Evolutionary conservation across 2,797 vertebrate species (phyloP), one percentile per base, ranked within the genome.

Genomic region (Schizothorax lantsangensis): DNA sequence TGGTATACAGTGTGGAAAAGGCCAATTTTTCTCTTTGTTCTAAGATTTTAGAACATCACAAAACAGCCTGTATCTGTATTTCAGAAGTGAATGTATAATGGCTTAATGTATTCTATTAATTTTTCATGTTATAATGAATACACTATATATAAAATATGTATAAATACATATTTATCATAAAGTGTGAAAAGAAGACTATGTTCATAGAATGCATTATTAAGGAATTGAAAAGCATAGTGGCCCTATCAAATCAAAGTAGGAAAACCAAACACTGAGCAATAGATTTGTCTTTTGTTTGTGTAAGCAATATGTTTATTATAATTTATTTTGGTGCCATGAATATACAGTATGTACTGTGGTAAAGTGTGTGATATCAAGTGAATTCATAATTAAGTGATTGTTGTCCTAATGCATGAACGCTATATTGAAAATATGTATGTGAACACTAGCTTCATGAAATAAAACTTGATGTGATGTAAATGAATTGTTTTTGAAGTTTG

Each of bases 381-480:
- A 84, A 80, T 78, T 82, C 26, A 64, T 59, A 33, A 21, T 36
- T 19, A 86, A 86, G 75, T 54, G 10, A 10, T 80, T 72, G 74
- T 69, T 45, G 74, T 85, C 57, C 64, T 79, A 88, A 81, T 81
- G 90, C 90, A 91, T 91, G 90, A 66, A 89, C 62, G 62, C 38
- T 66, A 66, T 88, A 77, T 87, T 78, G 78, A 17, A 47, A 64
- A 52, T 52, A 15, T 77, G 30, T 38, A 43, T 40, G 62, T 79
- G 47, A 71, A 3, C 17, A 33, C 26, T 36, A 79, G 17, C 74
- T 79, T 40, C 36, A 57, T 68, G n/a, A 85, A 79, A 85, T 85
- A 85, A 85, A 85, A 6, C 0, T 30, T 79, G 36, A 59, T 47
- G 12, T 79, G 36, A 59, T 36, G 8, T 79, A 71, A 54, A 33